A percentile compares a stretch with the other conserved stretches of the same genome.
phyloP scores from a whole-genome alignment of 2,888 invertebrate species.

The Schizaphis graminum region DNA sequence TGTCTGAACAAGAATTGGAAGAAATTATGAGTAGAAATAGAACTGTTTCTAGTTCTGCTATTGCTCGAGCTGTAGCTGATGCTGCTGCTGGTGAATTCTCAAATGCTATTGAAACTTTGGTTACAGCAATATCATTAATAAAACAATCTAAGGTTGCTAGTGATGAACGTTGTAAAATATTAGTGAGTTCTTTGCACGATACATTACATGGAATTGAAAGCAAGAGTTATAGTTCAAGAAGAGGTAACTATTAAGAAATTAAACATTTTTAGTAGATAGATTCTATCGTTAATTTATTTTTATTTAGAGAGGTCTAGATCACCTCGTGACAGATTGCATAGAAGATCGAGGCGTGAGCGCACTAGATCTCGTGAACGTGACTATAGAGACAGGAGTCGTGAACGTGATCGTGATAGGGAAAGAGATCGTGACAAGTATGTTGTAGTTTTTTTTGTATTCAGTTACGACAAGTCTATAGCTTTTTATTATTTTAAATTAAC shows the following conservation, averaged over 20 bases:
- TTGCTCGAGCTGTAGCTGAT: constrained; percentile 96
- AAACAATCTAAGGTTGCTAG: constrained; percentile 97
- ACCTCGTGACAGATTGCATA: constrained; percentile 73
- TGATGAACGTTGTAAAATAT: constrained; percentile 97
- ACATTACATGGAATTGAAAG: constrained; percentile 97
- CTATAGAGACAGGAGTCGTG: constrained; percentile 74
- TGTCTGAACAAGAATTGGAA: constrained; percentile 96
- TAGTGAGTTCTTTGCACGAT: constrained; percentile 96
- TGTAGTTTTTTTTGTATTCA: background rate
- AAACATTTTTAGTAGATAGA: constrained; percentile 17
- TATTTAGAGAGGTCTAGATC: constrained; percentile 70
- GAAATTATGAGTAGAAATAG: constrained; percentile 98
- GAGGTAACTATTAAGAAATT: constrained; percentile 72
- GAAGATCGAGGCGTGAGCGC: constrained; percentile 78
- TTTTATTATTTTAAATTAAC: constrained; percentile 34
- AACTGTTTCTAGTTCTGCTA: constrained; percentile 97
- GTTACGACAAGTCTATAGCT: constrained; percentile 54
- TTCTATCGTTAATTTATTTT: constrained; percentile 2
- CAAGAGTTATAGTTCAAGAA: constrained; percentile 89
- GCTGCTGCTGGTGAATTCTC: constrained; percentile 97
- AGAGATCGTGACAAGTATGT: constrained; percentile 71
- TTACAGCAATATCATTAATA: constrained; percentile 98
- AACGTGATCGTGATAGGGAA: constrained; percentile 75
- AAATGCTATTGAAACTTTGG: constrained; percentile 97
- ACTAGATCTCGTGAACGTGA: constrained; percentile 73